phyloP scores from a whole-genome alignment of 2,113 vertebrate genomes.

The Paradoxurus hermaphroditus region DNA sequence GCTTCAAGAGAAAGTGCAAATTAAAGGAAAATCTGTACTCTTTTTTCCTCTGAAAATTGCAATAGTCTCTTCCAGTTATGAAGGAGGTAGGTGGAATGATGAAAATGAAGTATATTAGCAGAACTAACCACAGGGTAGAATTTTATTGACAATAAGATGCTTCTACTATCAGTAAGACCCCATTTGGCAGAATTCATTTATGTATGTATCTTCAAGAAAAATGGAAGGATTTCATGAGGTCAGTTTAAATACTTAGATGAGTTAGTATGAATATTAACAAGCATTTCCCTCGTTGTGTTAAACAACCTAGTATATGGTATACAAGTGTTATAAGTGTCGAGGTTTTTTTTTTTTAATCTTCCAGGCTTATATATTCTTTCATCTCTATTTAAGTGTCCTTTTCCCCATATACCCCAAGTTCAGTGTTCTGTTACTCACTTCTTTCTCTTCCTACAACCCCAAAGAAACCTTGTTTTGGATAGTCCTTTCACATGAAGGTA shows the following conservation, averaged over 20 bases:
- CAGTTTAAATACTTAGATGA: background rate
- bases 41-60: background rate
- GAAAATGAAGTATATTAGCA: background rate
- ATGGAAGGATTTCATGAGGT: background rate
- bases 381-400: background rate
- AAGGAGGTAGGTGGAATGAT: slow-evolving; percentile 40
- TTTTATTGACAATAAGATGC: background rate
- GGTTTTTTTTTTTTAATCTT: background rate
- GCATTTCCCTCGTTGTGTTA: background rate
- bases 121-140: background rate
- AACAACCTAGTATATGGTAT: background rate
- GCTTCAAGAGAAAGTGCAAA: background rate
- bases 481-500: background rate
- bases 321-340: background rate
- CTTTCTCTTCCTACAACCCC: background rate
- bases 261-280: background rate
- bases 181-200: background rate
- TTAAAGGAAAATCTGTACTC: background rate
- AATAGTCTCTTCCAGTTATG: background rate
- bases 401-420: background rate
- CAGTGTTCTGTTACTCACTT: background rate
- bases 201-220: background rate
- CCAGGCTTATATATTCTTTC: background rate
- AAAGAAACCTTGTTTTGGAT: background rate
- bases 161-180: background rate